Evolutionary conservation across 53 echinoderm and acorn worm genomes (phyloP), one percentile per base, ranked within the genome.

Genomic region (Apostichopus leukothele): DNA sequence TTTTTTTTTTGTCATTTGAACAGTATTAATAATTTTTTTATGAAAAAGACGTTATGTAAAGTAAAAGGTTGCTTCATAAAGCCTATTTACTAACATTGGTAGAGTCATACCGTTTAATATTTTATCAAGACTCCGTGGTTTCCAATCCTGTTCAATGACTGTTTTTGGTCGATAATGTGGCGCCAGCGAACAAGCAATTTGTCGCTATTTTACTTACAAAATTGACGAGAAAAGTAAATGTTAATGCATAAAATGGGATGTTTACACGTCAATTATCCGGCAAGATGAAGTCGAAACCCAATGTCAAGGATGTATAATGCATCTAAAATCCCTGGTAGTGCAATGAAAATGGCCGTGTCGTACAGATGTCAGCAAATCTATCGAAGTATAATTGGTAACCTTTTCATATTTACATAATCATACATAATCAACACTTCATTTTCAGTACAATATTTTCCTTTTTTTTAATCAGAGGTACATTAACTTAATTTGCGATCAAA

Each of bases 261-360:
- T 71, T 71, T 71, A 71, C 71, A n/a, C 71, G 71, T n/a, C 16
- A 71, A 71, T 71, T 71, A 71, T 71, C 71, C 18, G 71, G 20
- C 71, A 16, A n/a, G 14, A 71, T 16, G 63, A 13, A 63, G 16
- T 13, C 6, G 63, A 63, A 63, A 13, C 16, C 11, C 12, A 63
- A 63, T 63, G 63, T 63, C 63, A 63, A 63, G 63, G 63, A 63
- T 71, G 18, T n/a, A 71, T 19, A 71, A 71, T 57, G 57, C 10
- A 57, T 57, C 7, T 57, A 1, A 9, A 57, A 57, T 57, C 39
- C 39, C 39, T 39, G 39, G 39, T 39, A 39, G 0, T 3, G 39
- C 39, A 39, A 39, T 39, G 39, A 39, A 39, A 39, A 39, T 39
- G 39, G 39, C 39, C 39, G 39, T 39, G 39, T 39, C 2, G 57